phyloP scores from a whole-genome alignment of 1,140 invertebrate genomes.

The Drosophila kohkoa region DNA sequence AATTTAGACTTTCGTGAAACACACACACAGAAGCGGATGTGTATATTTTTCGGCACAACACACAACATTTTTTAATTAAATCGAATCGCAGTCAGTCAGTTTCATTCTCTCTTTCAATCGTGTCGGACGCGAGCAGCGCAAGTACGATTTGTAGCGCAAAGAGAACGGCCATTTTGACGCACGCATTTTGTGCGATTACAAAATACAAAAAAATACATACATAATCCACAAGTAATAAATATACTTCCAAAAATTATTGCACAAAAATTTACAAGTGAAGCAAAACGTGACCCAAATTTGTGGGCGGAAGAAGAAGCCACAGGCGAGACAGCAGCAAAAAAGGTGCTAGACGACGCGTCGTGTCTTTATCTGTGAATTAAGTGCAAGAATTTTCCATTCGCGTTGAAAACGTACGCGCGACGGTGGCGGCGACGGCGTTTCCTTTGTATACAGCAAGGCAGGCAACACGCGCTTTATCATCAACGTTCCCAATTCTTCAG shows the following conservation, averaged over 20 bases:
- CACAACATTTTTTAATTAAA: conserved; percentile 28
- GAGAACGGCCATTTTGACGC: conserved; percentile 48
- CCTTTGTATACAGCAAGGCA: conserved; percentile 27
- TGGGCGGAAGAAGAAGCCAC: background rate
- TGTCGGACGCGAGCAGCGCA: conserved; percentile 23
- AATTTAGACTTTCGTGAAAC: conserved; percentile 20
- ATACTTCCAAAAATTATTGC: conserved; percentile 33
- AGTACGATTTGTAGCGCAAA: conserved; percentile 17
- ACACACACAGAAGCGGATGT: conserved; percentile 13
- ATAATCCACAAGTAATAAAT: conserved; percentile 22
- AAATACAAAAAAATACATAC: conserved; percentile 33
- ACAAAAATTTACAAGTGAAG: conserved; percentile 64
- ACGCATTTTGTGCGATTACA: conserved; percentile 45
- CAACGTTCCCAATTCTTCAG: conserved; percentile 12
- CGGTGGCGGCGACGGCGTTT: conserved; percentile 15
- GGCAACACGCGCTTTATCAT: conserved; percentile 37
- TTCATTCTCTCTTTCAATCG: conserved; percentile 45
- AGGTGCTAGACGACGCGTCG: background rate
- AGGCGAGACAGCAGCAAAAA: background rate
- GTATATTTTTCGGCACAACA: conserved; percentile 24
- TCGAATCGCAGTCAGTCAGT: conserved; percentile 23
- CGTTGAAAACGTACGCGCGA: background rate
- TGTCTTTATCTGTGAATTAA: conserved; percentile 31
- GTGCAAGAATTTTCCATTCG: conserved; percentile 44
- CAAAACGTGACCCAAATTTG: background rate